Base-by-base conservation (phyloP, 37 sponge, comb jelly and placozoan genomes). In the Petrosia ficiformis region DNA sequence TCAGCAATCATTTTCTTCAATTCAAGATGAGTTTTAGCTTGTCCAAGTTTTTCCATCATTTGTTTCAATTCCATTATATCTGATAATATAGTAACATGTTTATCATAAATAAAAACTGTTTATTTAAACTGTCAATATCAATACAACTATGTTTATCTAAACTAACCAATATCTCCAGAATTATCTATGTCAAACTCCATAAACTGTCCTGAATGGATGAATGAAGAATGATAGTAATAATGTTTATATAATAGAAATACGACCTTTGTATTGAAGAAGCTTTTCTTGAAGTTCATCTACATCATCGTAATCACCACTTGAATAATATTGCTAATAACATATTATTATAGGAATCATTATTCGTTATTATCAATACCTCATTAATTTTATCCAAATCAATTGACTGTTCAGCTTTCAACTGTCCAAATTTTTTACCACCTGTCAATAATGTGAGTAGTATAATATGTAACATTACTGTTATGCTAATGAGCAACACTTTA, bases 1-100 rank as follows among this genome's bases (percentile, higher is more conserved):
- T 95, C 96, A 4, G 89, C 90, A 57, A 95, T 95, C 96, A 95
- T 95, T 76, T 95, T 95, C 79, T 95, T 95, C 67, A 95, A 71
- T 37, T 95, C 92, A 57, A 95, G 77, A 61, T 95, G 96, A 25
- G 93, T 95, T 80, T 95, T 95, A 21, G 93, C 93, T 70, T 95
- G 93, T 34, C 92, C 96, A 30, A 95, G 76, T 59, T 88, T 95
- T 87, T 95, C 96, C 96, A 95, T 95, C 96, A 95, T 95, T 75
- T 93, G 76, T 67, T 92, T 92, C 67, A 95, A 72, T 72, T 95
- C 96, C 96, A 92, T 92, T 21, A 95, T 88, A 64, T 95, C 95
- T 93, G 65, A 68, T 19, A 48, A n/a, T n/a, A n/a, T n/a, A n/a
- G n/a, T n/a, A n/a, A n/a, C n/a, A n/a, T n/a, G n/a, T n/a, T n/a